These are phyloP conservation scores for Limnodromus scolopaceus DNA, from an alignment of 2,797 vertebrate species.

Conservation along the genomic window DNA sequence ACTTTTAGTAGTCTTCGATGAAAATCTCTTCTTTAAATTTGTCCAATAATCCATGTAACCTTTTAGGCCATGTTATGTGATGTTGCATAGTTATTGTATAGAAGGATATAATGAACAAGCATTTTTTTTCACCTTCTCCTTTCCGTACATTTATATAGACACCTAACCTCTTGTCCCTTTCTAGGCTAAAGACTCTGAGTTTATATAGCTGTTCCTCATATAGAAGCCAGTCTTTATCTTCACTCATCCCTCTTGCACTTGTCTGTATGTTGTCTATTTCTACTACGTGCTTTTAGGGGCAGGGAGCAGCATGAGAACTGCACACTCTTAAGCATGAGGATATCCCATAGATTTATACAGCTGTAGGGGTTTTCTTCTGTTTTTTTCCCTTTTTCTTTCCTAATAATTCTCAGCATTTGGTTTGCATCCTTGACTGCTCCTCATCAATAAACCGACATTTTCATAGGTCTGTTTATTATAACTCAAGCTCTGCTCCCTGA, in stretches of 20 bases:
- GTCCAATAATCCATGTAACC: neutral
- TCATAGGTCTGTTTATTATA: neutral
- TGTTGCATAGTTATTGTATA: neutral
- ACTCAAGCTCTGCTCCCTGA: neutral
- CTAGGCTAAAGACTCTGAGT: neutral
- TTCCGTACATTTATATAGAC: neutral
- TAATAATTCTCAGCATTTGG: neutral
- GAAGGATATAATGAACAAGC: neutral
- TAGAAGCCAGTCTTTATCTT: neutral
- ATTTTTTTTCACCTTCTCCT: neutral
- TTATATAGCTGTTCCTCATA: neutral
- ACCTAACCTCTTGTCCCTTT: neutral
- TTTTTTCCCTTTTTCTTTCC: neutral
- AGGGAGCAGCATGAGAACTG: neutral
- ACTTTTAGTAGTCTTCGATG: neutral
- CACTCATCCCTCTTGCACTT: neutral
- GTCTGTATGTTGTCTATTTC: neutral
- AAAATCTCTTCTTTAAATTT: neutral
- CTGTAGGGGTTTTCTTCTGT: neutral
- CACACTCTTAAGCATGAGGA: neutral
- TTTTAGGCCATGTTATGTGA: neutral
- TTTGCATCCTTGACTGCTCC: neutral
- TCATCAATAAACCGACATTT: neutral
- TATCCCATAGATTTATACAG: neutral
- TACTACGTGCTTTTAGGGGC: neutral